A percentile compares a stretch with the other conserved stretches of the same genome.
These are phyloP conservation scores for Drosophila bocqueti DNA, from an alignment of 1,140 invertebrate species.

Conservation along the genomic window DNA sequence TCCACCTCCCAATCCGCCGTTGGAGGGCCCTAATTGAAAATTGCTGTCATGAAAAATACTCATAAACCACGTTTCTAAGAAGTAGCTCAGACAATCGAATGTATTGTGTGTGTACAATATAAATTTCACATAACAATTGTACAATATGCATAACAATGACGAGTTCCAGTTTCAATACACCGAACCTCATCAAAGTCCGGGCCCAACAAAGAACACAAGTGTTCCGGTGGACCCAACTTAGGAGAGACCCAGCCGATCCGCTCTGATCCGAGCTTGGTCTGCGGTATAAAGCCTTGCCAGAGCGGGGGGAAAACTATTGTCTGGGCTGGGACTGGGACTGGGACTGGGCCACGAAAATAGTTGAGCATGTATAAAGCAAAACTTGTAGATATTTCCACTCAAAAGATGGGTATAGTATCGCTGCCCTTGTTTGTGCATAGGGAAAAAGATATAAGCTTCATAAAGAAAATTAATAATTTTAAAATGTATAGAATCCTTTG, in stretches of 20 bases:
- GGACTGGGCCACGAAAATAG: constrained; percentile 53
- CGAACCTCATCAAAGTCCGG: constrained; percentile 37
- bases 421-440: background rate
- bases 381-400: constrained; percentile 67
- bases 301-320: constrained; percentile 70
- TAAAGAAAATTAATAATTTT: no score
- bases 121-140: constrained; percentile 78
- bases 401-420: constrained; percentile 43
- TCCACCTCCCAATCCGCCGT: constrained; percentile 8
- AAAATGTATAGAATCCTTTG: no score
- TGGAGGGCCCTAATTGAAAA: constrained; percentile 71
- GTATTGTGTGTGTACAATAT: constrained; percentile 57
- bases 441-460: background rate
- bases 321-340: constrained; percentile 18
- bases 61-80: constrained; percentile 75
- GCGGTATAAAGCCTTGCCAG: constrained; percentile 44
- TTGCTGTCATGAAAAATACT: constrained; percentile 74
- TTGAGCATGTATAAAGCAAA: constrained; percentile 63
- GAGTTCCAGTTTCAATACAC: constrained; percentile 62
- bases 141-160: constrained; percentile 81
- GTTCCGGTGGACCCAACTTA: constrained; percentile 57
- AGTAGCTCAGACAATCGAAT: constrained; percentile 70
- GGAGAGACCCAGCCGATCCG: constrained; percentile 25
- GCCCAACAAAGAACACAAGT: constrained; percentile 61
- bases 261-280: constrained; percentile 26